These are phyloP conservation scores for Drosophila barbarae DNA, from an alignment of 2,888 invertebrate genomes.

Conservation along the genomic window DNA sequence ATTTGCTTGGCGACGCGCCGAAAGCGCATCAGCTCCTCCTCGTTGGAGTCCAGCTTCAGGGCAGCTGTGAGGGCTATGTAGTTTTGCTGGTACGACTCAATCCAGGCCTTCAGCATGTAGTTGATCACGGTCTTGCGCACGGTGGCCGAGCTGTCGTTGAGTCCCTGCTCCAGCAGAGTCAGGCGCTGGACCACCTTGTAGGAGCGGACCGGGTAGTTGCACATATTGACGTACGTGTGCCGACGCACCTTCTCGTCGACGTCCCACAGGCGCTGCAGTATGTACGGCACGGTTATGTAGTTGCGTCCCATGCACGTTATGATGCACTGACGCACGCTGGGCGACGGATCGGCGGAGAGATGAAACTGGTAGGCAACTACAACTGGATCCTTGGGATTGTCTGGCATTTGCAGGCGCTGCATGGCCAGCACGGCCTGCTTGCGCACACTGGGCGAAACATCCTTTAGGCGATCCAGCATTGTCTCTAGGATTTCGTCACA, in stretches of 20 bases:
- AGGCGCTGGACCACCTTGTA: constrained; percentile 85
- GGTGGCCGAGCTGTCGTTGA: constrained; percentile 83
- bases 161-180: constrained; percentile 83
- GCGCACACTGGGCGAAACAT: constrained; percentile 87
- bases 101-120: constrained; percentile 86
- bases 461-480: constrained; percentile 86
- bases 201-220: constrained; percentile 78
- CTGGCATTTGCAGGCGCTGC: constrained; percentile 89
- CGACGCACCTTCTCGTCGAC: constrained; percentile 87
- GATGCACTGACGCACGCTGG: constrained; percentile 86
- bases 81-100: constrained; percentile 86
- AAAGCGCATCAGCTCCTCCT: constrained; percentile 83
- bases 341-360: constrained; percentile 86
- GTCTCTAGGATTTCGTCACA: constrained; percentile 86
- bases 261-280: constrained; percentile 87
- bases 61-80: constrained; percentile 86
- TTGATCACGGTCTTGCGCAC: constrained; percentile 80
- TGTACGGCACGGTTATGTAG: constrained; percentile 84
- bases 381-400: constrained; percentile 87
- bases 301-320: constrained; percentile 88
- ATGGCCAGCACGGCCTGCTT: constrained; percentile 89
- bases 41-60: constrained; percentile 86
- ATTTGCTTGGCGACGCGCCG: constrained; percentile 81
- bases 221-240: constrained; percentile 80
- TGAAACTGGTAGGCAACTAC: constrained; percentile 87